Evolutionary conservation across 2,113 vertebrate species (phyloP).

Genomic region (Elanoides forficatus): DNA sequence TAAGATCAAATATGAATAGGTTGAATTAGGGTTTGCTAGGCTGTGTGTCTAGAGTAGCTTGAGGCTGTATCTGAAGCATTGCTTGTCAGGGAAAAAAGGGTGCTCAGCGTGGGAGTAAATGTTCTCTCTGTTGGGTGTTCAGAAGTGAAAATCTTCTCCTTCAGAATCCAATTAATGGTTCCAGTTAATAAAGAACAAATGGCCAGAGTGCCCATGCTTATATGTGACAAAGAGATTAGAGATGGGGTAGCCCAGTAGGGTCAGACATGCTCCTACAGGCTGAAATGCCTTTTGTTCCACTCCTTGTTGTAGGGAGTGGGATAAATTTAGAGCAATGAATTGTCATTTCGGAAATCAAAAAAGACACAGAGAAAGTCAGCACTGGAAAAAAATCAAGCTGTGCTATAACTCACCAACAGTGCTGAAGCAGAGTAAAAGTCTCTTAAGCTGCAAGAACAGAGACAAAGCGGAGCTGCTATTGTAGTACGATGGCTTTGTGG

Average conservation of each 20-base stretch:
- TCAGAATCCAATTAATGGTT: neutral
- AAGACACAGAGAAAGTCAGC: neutral
- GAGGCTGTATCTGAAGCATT: neutral
- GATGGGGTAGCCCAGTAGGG: neutral
- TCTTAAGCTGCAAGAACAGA: neutral
- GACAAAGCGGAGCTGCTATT: neutral
- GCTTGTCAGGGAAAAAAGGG: neutral
- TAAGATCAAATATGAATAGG: neutral
- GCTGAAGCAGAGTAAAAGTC: neutral
- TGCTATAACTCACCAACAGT: neutral
- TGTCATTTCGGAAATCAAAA: neutral
- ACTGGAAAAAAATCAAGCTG: neutral
- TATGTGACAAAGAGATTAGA: neutral
- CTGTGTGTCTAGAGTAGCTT: neutral
- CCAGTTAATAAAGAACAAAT: conserved; percentile 18
- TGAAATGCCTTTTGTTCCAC: neutral
- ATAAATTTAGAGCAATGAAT: neutral
- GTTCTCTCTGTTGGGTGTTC: neutral
- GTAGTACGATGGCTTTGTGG: neutral
- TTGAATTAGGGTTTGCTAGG: neutral
- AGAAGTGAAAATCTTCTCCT: neutral
- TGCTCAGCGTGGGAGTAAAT: neutral
- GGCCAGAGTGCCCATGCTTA: neutral
- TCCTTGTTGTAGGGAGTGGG: neutral
- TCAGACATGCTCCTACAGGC: neutral